A percentile compares a stretch with the other conserved stretches of the same genome.
Evolutionary conservation across 2,797 vertebrate genomes (phyloP).

Genomic region (Echeneis naucrates): DNA sequence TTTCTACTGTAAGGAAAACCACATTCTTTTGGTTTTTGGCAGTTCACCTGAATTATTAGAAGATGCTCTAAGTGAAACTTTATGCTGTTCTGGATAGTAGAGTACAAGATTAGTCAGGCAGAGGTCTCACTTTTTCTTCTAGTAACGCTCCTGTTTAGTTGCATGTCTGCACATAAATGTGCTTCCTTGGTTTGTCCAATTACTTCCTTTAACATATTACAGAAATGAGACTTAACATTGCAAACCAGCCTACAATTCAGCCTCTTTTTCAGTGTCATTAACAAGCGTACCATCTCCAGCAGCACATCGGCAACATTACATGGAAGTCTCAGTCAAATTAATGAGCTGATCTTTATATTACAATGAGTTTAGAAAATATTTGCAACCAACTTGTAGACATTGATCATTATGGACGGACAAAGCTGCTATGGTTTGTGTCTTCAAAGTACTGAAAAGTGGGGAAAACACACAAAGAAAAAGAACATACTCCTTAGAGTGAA

Average conservation of each 20-base stretch:
- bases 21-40: neutral
- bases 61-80: neutral
- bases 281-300: too few relatives aligned
- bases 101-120: neutral
- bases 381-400: neutral
- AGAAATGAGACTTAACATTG: neutral
- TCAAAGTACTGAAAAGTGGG: slow-evolving; percentile 5
- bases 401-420: slow-evolving; percentile 31
- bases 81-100: neutral
- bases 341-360: neutral
- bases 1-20: neutral
- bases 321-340: neutral
- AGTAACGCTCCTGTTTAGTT: neutral
- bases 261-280: neutral
- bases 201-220: neutral
- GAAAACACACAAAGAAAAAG: neutral
- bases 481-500: slow-evolving; percentile 3
- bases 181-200: neutral
- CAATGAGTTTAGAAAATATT: neutral
- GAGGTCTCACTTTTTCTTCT: neutral
- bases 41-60: neutral
- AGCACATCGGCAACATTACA: too few relatives aligned
- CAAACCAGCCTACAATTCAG: neutral
- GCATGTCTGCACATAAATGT: neutral
- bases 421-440: slow-evolving; percentile 3